These are phyloP conservation scores for Limulus polyphemus DNA, from an alignment of 2,888 invertebrate species.

Conservation along the genomic window DNA sequence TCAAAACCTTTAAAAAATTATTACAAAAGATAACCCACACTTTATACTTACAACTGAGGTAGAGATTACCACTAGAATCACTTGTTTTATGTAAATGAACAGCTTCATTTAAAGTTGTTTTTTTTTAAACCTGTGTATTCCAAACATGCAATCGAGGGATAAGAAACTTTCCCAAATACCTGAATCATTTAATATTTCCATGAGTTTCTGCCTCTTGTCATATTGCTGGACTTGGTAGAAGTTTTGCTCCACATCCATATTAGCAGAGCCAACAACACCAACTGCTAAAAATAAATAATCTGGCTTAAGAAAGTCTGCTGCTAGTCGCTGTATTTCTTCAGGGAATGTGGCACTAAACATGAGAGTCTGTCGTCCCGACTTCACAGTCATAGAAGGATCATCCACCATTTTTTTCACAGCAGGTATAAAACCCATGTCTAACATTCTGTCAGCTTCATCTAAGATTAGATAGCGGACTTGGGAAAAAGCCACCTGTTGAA, in stretches of 20 bases:
- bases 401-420: constrained; percentile 39
- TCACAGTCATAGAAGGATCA: constrained; percentile 48
- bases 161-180: constrained; percentile 30
- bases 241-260: constrained; percentile 75
- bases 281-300: constrained; percentile 42
- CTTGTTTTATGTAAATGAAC: no score
- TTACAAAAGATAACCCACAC: no score
- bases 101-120: no score
- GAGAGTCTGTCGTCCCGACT: constrained; percentile 49
- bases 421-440: constrained; percentile 57
- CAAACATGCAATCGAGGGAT: background rate
- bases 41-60: no score
- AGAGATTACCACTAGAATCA: no score
- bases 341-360: constrained; percentile 72
- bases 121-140: background rate
- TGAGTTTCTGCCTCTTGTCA: constrained; percentile 60
- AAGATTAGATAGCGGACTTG: constrained; percentile 54
- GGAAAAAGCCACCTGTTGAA: constrained; percentile 39
- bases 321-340: constrained; percentile 58
- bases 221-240: constrained; percentile 44
- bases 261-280: constrained; percentile 86
- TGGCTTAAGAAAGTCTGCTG: constrained; percentile 54
- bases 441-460: constrained; percentile 69
- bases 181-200: constrained; percentile 51
- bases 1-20: no score